Base-by-base conservation (phyloP, 2,113 vertebrate species). In the Amia ocellicauda region DNA sequence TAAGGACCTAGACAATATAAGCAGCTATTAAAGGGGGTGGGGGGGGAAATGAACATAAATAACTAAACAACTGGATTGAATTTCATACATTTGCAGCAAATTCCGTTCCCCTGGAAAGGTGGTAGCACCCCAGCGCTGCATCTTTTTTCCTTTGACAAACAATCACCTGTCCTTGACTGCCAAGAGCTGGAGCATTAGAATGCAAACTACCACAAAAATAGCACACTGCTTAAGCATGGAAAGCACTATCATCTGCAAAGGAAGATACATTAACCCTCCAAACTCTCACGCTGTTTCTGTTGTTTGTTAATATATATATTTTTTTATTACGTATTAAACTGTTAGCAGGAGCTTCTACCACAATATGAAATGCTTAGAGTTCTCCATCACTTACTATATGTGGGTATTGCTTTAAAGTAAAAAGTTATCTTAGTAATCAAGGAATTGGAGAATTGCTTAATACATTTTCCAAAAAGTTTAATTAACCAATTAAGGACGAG, bases 1-100 rank as follows among this genome's bases (percentile, higher is more conserved):
- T 83, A 78, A 60, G 80, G 89, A 89, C 82, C 85, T 86, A 93
- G 85, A 90, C 87, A 91, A 90, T 84, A 82, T 77, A 55, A 77
- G 71, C 82, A 85, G 84, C 86, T 85, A 89, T 90, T 91, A 89
- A 84, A 88, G 86, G 89, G 68, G 78, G 63, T n/a, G n/a, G n/a
- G 20, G 13, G 51, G 63, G 84, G 83, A 80, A 66, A 76, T 74
- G 80, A 83, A 74, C 79, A 73, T 76, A 77, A 68, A 80, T 60
- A 74, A 72, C 70, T 76, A 78, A 80, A 84, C 74, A 67, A 50
- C 81, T 70, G 73, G 75, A 63, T 59, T 60, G 85, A 74, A 85
- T 68, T 86, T 91, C 84, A 81, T 84, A 80, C 78, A 78, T 81
- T 69, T 76, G 77, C 77, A 71, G 68, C 80, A 76, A 72, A 77